Evolutionary conservation across 35 echinoderm and acorn worm genomes (phyloP).

Genomic region (Heliocidaris tuberculata): DNA sequence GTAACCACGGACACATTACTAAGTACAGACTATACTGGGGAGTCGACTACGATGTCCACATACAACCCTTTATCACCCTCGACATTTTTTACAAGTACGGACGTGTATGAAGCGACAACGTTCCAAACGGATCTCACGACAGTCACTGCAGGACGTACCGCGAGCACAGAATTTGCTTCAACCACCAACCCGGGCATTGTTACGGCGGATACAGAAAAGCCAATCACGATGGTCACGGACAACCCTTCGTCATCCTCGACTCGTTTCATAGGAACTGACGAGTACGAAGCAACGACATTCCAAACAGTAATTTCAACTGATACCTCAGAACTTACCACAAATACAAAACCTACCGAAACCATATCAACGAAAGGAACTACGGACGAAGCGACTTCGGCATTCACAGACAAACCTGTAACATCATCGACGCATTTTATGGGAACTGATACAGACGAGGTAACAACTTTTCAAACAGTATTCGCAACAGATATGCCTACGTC

Average conservation of each 20-base stretch:
- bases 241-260: neutral
- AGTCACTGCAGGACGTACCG: too few relatives aligned
- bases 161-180: too few relatives aligned
- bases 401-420: neutral
- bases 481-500: neutral
- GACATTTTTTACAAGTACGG: too few relatives aligned
- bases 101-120: too few relatives aligned
- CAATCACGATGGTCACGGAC: neutral
- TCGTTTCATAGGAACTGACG: neutral
- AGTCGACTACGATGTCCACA: too few relatives aligned
- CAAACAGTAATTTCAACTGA: neutral
- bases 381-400: neutral
- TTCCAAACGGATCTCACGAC: too few relatives aligned
- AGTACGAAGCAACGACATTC: neutral
- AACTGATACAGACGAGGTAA: neutral
- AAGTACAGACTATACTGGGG: too few relatives aligned
- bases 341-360: neutral
- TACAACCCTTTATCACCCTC: too few relatives aligned
- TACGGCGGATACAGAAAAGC: neutral
- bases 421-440: neutral
- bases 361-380: neutral
- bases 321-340: neutral
- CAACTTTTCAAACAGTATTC: neutral
- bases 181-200: too few relatives aligned
- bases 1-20: too few relatives aligned